phyloP scores from a whole-genome alignment of 2,888 invertebrate genomes.

The Heliconius ethilla region DNA sequence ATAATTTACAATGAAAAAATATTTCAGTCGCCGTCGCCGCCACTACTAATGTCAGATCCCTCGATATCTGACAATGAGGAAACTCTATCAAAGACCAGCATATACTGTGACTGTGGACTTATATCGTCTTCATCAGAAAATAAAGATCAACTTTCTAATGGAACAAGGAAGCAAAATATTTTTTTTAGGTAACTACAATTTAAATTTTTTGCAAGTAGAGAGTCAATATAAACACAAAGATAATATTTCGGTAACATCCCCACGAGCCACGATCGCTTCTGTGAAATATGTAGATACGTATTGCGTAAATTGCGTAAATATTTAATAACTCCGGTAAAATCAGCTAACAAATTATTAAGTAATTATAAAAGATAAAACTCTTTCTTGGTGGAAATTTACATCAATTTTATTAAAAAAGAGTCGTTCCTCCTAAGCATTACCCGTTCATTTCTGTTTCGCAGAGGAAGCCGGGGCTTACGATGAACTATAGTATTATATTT shows the following conservation, averaged over 20 bases:
- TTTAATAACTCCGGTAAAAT: too few relatives aligned
- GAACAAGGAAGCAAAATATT: neutral
- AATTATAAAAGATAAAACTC: too few relatives aligned
- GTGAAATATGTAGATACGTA: too few relatives aligned
- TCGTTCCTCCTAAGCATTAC: too few relatives aligned
- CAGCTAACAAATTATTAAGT: too few relatives aligned
- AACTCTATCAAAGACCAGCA: neutral
- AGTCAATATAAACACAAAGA: too few relatives aligned
- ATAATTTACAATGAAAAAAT: neutral
- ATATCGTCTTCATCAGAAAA: neutral
- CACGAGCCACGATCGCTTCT: too few relatives aligned
- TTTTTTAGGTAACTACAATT: neutral
- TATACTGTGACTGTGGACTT: slow-evolving; percentile 33
- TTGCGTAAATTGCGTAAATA: too few relatives aligned
- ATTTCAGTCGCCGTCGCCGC: slow-evolving; percentile 44
- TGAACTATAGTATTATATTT: neutral
- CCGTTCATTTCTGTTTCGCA: too few relatives aligned
- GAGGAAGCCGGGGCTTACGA: neutral
- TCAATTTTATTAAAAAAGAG: too few relatives aligned
- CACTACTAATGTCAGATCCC: slow-evolving; percentile 43
- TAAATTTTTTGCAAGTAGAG: neutral
- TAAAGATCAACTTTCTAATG: neutral
- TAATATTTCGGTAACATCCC: too few relatives aligned
- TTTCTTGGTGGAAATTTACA: too few relatives aligned
- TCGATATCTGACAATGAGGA: slow-evolving; percentile 34